Evolutionary conservation across 2,797 vertebrate species (phyloP).

Genomic region (Thamnophis elegans): DNA sequence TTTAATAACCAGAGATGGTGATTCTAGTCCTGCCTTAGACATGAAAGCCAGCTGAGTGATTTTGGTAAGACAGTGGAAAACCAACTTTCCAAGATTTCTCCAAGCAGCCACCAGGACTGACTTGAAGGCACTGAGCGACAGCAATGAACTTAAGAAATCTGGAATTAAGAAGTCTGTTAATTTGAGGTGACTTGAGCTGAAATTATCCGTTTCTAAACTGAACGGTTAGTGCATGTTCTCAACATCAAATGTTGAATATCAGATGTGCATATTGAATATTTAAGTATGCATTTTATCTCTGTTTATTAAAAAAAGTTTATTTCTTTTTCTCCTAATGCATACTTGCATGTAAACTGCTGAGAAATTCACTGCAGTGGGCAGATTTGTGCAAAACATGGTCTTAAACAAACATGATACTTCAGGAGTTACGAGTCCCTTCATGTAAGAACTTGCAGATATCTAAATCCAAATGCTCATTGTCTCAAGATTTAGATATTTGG

Average conservation of each 20-base stretch:
- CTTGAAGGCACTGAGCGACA: background rate
- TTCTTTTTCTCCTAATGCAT: background rate
- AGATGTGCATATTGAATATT: background rate
- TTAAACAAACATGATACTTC: background rate
- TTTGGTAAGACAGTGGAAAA: background rate
- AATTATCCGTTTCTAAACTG: background rate
- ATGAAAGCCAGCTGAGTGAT: background rate
- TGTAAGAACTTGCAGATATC: background rate
- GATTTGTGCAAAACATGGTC: background rate
- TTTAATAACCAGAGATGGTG: background rate
- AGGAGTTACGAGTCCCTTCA: background rate
- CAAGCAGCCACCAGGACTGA: background rate
- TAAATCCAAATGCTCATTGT: background rate
- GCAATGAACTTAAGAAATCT: background rate
- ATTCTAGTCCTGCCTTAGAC: background rate
- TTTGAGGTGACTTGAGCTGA: background rate
- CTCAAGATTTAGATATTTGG: background rate
- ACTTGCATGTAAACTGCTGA: background rate
- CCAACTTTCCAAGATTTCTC: background rate
- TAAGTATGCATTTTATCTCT: background rate
- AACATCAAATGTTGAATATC: background rate
- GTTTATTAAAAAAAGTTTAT: background rate
- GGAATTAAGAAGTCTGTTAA: background rate
- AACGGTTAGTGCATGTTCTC: background rate
- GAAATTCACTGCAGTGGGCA: background rate